Base-by-base conservation (phyloP, 1,140 invertebrate genomes). In the Calosoma granatense region DNA sequence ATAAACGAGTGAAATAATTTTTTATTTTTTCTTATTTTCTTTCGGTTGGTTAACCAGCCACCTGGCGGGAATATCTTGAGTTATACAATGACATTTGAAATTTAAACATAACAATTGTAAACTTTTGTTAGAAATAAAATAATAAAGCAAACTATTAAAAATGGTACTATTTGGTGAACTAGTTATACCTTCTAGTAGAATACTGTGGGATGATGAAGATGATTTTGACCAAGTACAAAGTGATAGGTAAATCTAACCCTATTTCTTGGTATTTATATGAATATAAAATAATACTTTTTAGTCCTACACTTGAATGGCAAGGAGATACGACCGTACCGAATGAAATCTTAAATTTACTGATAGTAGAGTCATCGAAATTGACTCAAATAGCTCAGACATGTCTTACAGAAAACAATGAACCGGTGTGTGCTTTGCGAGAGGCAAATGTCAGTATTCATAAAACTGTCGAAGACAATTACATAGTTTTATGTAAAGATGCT, bases 201-300 rank as follows among this genome's bases (percentile, higher is more conserved):
- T 47, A 47, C 17, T 47, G 17, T 47, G 41, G 41, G 41, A 47
- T 47, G 41, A 47, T 17, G 41, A 47, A 12, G 41, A 47, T 12
- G 41, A 47, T 12, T 4, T 47, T 12, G 15, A 11, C 3, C 41
- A 47, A 17, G 9, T 47, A 12, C 9, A 47, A 12, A 4, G 6
- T 47, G 15, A 47, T 11, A 6, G 3, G 41, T 47, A 17, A 47
- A 17, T 47, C 4, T 47, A 47, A 11, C 6, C 6, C 6, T 17
- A 47, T 17, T 11, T 47, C 4, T 47, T 47, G 3, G 41, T 47
- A 11, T 11, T 47, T 47, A 12, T 12, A 9, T 47, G 17, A 47
- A 12, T 36, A 6, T n/a, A 36, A 47, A 47, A 47, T 17, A 12
- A 47, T 47, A n/a, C n/a, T n/a, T n/a, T 47, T 3, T 47, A 47